phyloP scores from a whole-genome alignment of 2,797 vertebrate species.

The Micropoecilia bifurca region DNA sequence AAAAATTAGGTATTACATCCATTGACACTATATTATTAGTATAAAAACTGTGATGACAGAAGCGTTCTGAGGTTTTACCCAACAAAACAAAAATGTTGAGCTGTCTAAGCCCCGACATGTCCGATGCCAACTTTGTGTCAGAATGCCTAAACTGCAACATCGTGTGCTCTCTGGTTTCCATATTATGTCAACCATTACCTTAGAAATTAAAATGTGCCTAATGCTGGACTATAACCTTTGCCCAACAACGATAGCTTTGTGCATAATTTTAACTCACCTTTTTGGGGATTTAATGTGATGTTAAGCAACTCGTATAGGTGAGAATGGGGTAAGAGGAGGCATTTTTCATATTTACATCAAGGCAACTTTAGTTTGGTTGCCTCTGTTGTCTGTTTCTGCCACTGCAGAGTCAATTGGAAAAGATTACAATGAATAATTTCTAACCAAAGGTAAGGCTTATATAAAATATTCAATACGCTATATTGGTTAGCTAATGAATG shows the following conservation, averaged over 20 bases:
- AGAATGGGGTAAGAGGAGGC: too few relatives aligned
- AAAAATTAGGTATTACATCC: conserved; percentile 15
- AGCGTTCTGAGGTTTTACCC: not conserved
- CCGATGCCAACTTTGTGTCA: conserved; percentile 2
- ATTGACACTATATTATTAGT: conserved; percentile 24
- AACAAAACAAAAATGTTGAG: conserved; percentile 11
- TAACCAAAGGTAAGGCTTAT: not conserved
- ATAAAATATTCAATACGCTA: not conserved
- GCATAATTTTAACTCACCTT: not conserved
- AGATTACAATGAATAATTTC: not conserved
- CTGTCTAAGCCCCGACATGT: not conserved
- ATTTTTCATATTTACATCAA: too few relatives aligned
- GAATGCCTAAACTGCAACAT: not conserved
- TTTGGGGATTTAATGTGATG: too few relatives aligned
- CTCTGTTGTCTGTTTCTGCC: not conserved
- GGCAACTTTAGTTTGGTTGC: too few relatives aligned
- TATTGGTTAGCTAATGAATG: not conserved
- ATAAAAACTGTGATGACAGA: conserved; percentile 3
- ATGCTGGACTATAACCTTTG: not conserved
- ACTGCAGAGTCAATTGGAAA: not conserved
- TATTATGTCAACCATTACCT: not conserved
- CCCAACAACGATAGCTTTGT: too few relatives aligned
- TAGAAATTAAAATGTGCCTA: not conserved
- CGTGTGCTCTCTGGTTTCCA: not conserved
- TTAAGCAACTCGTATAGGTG: not conserved